Conservation (phyloP, 2,113 vertebrate species). For the Carollia perspicillata region DNA sequence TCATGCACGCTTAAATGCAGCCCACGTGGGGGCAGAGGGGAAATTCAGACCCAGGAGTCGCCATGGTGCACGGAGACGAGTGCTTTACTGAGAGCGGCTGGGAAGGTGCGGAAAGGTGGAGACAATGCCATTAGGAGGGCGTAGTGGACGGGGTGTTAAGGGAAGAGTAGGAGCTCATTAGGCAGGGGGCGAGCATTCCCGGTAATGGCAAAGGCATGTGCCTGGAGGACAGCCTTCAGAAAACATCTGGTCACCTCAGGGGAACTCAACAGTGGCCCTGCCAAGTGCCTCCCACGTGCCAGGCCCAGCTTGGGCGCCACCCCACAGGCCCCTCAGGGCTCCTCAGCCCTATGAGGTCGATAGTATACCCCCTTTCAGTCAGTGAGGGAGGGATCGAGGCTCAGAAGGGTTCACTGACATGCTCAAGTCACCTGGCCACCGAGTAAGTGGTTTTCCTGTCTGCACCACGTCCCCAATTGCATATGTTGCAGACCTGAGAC, state of each 20-base stretch:
- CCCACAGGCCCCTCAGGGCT: too few relatives aligned
- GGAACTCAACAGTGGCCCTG: fast-evolving
- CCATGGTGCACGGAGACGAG: not conserved
- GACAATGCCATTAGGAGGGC: not conserved
- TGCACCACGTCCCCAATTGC: not conserved
- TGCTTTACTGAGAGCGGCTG: not conserved
- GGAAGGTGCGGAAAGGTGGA: not conserved
- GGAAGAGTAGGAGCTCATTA: not conserved
- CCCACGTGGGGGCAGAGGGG: fast-evolving
- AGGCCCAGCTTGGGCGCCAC: fast-evolving
- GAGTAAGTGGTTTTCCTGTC: not conserved
- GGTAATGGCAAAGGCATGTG: not conserved
- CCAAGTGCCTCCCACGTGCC: fast-evolving
- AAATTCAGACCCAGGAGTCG: not conserved
- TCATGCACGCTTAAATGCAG: too few relatives aligned
- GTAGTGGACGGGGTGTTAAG: too few relatives aligned
- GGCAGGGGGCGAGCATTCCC: not conserved
- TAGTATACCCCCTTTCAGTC: fast-evolving
- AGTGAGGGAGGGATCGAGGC: not conserved
- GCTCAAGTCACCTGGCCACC: not conserved
- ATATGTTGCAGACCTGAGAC: fast-evolving
- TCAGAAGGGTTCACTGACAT: not conserved
- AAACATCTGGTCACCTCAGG: too few relatives aligned
- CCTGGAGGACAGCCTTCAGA: not conserved
- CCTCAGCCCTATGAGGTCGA: not conserved